phyloP scores from a whole-genome alignment of 2,797 vertebrate genomes.

The Atherinosoma microstoma region DNA sequence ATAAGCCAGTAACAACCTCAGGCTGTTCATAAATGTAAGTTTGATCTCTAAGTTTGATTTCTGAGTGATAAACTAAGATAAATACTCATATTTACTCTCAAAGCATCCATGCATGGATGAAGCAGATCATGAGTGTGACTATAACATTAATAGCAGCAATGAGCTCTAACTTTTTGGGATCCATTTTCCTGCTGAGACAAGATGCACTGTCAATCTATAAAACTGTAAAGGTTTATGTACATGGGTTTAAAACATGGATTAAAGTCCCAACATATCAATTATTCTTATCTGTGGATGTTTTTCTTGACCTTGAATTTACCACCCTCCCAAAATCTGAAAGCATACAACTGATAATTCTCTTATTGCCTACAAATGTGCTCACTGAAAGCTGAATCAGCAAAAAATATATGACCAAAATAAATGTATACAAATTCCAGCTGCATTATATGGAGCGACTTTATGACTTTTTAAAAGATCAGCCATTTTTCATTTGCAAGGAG shows the following conservation, averaged over 20 bases:
- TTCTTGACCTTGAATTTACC: not conserved
- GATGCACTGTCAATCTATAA: not conserved
- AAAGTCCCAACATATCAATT: not conserved
- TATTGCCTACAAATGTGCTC: not conserved
- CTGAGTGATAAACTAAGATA: constrained; percentile 32
- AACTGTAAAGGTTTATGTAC: not conserved
- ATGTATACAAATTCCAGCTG: not conserved
- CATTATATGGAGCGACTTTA: too few species aligned
- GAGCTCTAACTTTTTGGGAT: not conserved
- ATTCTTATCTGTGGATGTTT: not conserved
- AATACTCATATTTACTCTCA: constrained; percentile 38
- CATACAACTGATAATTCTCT: not conserved
- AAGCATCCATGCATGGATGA: constrained; percentile 19
- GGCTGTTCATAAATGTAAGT: constrained; percentile 32
- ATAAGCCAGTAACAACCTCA: constrained; percentile 28
- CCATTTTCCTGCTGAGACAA: not conserved
- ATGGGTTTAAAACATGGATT: not conserved
- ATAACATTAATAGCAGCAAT: not conserved
- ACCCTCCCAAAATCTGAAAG: not conserved
- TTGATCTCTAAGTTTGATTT: constrained; percentile 19
- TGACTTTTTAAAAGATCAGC: too few species aligned
- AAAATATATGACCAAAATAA: not conserved
- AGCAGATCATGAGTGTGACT: constrained; percentile 9
- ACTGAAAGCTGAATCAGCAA: not conserved
- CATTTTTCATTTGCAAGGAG: too few species aligned